Evolutionary conservation across 2,888 invertebrate species (phyloP).

Genomic region (Lithophane ornitopus): DNA sequence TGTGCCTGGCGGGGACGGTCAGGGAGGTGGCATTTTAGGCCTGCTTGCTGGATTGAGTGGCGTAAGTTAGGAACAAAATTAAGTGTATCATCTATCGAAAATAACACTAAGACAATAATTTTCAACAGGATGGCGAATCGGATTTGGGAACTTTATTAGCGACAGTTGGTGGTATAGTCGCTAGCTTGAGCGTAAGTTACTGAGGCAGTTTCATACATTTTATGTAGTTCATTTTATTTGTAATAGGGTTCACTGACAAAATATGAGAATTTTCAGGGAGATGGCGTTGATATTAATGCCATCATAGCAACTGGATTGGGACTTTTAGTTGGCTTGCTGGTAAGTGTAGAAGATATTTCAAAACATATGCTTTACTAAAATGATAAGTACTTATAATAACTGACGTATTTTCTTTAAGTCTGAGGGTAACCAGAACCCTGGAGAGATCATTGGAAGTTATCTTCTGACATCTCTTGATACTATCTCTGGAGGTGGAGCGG

Average conservation of each 20-base stretch:
- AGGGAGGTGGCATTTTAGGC: slow-evolving; percentile 87
- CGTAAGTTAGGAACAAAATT: slow-evolving; percentile 74
- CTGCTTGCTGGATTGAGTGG: slow-evolving; percentile 86
- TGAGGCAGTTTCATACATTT: background rate
- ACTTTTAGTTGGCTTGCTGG: slow-evolving; percentile 86
- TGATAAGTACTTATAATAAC: background rate
- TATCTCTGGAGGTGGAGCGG: slow-evolving; percentile 88
- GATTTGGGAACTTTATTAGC: slow-evolving; percentile 86
- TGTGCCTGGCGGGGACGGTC: slow-evolving; percentile 85
- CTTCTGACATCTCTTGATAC: slow-evolving; percentile 85
- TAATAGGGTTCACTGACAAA: slow-evolving; percentile 8
- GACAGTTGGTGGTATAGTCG: slow-evolving; percentile 86
- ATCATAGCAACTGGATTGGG: slow-evolving; percentile 85
- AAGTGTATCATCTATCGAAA: background rate
- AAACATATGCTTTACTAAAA: background rate
- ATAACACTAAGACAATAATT: slow-evolving; percentile 6
- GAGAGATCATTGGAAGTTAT: slow-evolving; percentile 84
- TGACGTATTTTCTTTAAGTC: slow-evolving; percentile 71
- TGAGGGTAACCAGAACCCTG: slow-evolving; percentile 86
- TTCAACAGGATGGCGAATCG: slow-evolving; percentile 86
- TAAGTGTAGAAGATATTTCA: slow-evolving; percentile 67
- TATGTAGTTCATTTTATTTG: background rate
- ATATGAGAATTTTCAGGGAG: slow-evolving; percentile 80
- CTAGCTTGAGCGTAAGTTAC: slow-evolving; percentile 85
- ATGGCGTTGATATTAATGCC: slow-evolving; percentile 85